Conservation (phyloP, 2,113 vertebrate genomes). For the Lucifuga dentata region DNA sequence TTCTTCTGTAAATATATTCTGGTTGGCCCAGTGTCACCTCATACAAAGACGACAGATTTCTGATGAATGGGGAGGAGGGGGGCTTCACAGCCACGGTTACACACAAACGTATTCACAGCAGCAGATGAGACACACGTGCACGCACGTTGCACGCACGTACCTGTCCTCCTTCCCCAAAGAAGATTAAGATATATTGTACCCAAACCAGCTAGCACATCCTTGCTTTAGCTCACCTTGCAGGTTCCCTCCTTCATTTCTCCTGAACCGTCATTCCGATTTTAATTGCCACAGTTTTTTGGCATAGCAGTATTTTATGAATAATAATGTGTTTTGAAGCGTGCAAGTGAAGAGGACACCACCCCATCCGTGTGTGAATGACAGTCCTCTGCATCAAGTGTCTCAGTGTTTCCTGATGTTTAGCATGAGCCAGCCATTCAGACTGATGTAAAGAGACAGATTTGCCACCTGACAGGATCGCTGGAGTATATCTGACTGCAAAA, state of each 20-base stretch:
- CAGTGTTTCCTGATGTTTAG: neutral
- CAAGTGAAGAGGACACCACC: slow-evolving; percentile 11
- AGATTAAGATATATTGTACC: slow-evolving; percentile 56
- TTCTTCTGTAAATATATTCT: slow-evolving; percentile 76
- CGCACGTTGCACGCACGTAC: slow-evolving; percentile 10
- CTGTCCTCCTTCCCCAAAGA: slow-evolving; percentile 22
- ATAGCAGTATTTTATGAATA: slow-evolving; percentile 17
- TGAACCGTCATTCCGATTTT: slow-evolving; percentile 27
- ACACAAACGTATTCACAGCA: slow-evolving; percentile 14
- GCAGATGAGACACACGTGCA: neutral
- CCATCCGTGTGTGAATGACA: slow-evolving; percentile 22
- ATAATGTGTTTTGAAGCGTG: neutral
- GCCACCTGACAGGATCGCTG: neutral
- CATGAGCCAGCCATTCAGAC: slow-evolving; percentile 22
- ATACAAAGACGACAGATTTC: slow-evolving; percentile 26
- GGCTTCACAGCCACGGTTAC: slow-evolving; percentile 23
- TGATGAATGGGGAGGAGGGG: slow-evolving; percentile 59
- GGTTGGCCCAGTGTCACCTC: slow-evolving; percentile 63
- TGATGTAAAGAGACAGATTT: neutral
- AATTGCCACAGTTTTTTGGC: too few relatives aligned
- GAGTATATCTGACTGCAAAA: neutral
- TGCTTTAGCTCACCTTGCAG: slow-evolving; percentile 52
- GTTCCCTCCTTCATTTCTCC: neutral
- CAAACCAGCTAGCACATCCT: slow-evolving; percentile 38
- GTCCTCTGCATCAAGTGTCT: neutral